Percentiles rank a stretch among this genome's conserved stretches.
phyloP scores from a whole-genome alignment of 2,113 vertebrate genomes.

The Proteles cristata region DNA sequence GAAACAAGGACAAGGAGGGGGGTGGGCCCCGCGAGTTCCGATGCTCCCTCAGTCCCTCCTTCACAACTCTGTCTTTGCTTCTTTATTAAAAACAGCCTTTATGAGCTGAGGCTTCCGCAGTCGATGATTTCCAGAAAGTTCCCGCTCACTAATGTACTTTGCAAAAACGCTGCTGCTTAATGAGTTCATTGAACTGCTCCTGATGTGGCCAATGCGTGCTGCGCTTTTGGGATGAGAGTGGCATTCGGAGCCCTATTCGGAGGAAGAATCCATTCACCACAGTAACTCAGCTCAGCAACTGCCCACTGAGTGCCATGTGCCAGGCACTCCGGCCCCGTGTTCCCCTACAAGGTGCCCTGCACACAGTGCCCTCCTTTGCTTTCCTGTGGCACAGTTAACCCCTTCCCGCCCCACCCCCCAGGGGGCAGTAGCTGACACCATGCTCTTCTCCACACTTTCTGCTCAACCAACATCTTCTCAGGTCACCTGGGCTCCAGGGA shows the following conservation, averaged over 20 bases:
- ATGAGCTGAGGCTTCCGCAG: not conserved
- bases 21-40: rapidly evolving
- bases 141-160: not conserved
- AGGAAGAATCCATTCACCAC: not conserved
- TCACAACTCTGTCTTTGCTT: not conserved
- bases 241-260: not conserved
- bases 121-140: not conserved
- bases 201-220: no score
- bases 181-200: not conserved
- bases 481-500: no score
- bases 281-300: not conserved
- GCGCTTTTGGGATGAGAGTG: not conserved
- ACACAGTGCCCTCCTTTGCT: rapidly evolving
- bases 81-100: not conserved
- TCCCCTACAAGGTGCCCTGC: not conserved
- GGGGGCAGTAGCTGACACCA: not conserved
- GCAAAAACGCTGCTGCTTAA: not conserved
- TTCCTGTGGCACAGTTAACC: not conserved
- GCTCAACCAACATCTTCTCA: not conserved
- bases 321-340: not conserved
- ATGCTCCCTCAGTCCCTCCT: not conserved
- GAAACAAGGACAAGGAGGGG: not conserved
- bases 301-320: rapidly evolving
- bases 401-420: not conserved
- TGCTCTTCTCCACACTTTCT: not conserved